Conservation (phyloP, 30 jellyfish, hydroid and myxozoan species). For the Pelagia noctiluca region DNA sequence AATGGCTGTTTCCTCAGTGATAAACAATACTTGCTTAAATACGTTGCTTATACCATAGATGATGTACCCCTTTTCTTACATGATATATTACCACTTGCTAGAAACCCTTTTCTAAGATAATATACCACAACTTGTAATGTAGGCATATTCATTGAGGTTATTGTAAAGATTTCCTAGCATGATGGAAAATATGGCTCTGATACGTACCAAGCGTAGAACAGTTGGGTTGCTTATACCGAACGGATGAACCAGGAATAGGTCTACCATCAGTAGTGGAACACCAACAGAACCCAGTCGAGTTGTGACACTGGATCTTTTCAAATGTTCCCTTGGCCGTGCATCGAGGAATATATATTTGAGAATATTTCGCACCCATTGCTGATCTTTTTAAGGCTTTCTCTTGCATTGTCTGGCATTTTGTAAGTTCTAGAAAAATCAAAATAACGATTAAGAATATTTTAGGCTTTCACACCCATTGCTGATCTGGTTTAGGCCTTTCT, state of each 20-base stretch:
- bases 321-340: constrained; percentile 70
- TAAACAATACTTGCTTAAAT: too few species aligned
- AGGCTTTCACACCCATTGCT: too few species aligned
- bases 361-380: constrained; percentile 21
- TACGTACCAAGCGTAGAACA: constrained; percentile 55
- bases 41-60: too few species aligned
- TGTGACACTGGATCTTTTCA: constrained; percentile 75
- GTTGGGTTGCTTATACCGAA: constrained; percentile 65
- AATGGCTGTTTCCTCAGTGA: too few species aligned
- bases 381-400: constrained; percentile 35
- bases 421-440: constrained; percentile 11
- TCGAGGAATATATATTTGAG: constrained; percentile 60
- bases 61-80: too few species aligned
- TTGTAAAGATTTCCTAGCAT: too few species aligned
- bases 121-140: too few species aligned
- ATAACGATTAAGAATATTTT: background rate
- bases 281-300: constrained; percentile 86
- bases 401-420: constrained; percentile 71
- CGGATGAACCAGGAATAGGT: constrained; percentile 88
- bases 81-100: too few species aligned
- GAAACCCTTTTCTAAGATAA: too few species aligned
- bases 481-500: too few species aligned
- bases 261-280: constrained; percentile 85
- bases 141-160: too few species aligned
- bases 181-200: too few species aligned